Base-by-base conservation (phyloP, 2,797 vertebrate genomes). In the Coregonus suidteri region DNA sequence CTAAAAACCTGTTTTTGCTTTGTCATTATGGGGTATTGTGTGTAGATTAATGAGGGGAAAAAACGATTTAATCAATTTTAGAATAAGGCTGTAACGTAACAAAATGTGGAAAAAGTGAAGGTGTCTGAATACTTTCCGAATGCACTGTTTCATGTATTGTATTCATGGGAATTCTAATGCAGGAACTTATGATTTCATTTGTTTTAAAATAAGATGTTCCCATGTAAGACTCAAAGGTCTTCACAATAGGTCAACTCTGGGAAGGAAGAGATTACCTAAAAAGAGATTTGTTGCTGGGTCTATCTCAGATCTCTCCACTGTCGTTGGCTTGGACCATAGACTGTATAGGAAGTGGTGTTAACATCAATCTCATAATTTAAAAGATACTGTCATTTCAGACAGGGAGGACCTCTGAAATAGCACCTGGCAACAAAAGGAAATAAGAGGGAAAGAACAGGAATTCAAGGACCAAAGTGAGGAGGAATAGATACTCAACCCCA, bases 371-470 rank as follows among this genome's bases (percentile, higher is more conserved):
- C 14, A 18, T 15, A 18, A 68, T 35, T 35, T 35, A 35, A 35
- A 6, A 15, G 15, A 35, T 66, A 66, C 41, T 47, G 41, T 47
- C 9, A 20, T 14, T 66, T 16, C 52, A 69, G 62, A 82, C 34
- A 71, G 59, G 83, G 79, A 87, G 73, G 84, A 85, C 82, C 79
- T 88, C 84, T 89, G 91, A 92, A 91, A 90, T 83, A 90, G 92
- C 76, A 85, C 82, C 85, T 86, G 85, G 62, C 83, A 87, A 88
- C 82, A 84, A 73, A 64, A 47, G 65, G 79, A 82, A 81, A 79
- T 75, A 70, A 79, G 79, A 85, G 73, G 73, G 68, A 64, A 64
- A 64, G 59, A 64, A 64, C 59, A 20, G 20, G 59, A 64, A 79
- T 75, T 83, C 53, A 79, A 71, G 81, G 66, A 76, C 66, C 18